phyloP scores from a whole-genome alignment of 2,888 invertebrate genomes.

The Archips xylosteana region DNA sequence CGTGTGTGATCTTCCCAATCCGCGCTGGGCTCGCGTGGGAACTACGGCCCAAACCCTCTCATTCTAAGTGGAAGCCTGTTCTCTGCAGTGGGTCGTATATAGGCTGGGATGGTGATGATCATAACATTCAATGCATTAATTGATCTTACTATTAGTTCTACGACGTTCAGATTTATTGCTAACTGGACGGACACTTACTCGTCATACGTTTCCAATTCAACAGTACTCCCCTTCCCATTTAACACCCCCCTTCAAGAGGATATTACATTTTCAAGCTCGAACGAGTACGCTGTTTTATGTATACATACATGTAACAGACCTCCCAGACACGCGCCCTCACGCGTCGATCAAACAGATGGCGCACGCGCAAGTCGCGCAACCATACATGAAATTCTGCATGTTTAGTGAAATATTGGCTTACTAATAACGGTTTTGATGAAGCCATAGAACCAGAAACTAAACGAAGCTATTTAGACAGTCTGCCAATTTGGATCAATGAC shows the following conservation, averaged over 20 bases:
- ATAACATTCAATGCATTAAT: too few relatives aligned
- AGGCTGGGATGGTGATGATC: too few relatives aligned
- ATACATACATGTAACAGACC: slow-evolving; percentile 34
- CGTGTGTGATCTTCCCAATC: too few relatives aligned
- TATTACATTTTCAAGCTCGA: not conserved
- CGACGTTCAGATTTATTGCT: too few relatives aligned
- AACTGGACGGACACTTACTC: not conserved
- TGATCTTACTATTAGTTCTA: too few relatives aligned
- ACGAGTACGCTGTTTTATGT: not conserved
- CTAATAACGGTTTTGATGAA: slow-evolving; percentile 11
- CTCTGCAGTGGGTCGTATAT: too few relatives aligned
- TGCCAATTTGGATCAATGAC: too few relatives aligned
- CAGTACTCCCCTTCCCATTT: not conserved
- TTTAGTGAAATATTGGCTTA: slow-evolving; percentile 47
- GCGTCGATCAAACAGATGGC: slow-evolving; percentile 36
- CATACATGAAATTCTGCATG: slow-evolving; percentile 44
- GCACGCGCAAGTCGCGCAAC: slow-evolving; percentile 40
- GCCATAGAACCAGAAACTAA: not conserved
- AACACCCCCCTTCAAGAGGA: not conserved
- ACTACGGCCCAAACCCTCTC: too few relatives aligned
- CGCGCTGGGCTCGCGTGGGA: too few relatives aligned
- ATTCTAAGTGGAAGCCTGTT: too few relatives aligned
- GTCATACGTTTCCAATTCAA: not conserved
- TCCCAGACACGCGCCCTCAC: slow-evolving; percentile 35
- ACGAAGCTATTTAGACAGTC: too few relatives aligned